A percentile compares a stretch with the other conserved stretches of the same genome.
phyloP scores from a whole-genome alignment of 2,113 vertebrate genomes.

The Picathartes gymnocephalus region DNA sequence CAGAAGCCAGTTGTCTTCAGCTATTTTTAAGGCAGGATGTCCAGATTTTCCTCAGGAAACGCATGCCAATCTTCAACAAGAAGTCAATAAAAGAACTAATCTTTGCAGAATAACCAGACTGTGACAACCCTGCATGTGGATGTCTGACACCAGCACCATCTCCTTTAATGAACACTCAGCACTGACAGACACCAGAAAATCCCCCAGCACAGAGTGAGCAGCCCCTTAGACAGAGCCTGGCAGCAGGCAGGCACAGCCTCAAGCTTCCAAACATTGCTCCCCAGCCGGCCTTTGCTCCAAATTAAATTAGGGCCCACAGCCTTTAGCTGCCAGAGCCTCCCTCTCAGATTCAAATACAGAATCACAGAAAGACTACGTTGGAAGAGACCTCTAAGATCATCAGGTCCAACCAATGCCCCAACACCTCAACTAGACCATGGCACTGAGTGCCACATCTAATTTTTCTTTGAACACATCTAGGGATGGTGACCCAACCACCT shows the following conservation, averaged over 20 bases:
- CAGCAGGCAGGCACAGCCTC: background rate
- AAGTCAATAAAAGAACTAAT: constrained; percentile 22
- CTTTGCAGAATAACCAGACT: constrained; percentile 37
- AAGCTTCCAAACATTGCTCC: background rate
- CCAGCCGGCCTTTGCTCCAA: background rate
- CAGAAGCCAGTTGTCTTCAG: constrained; percentile 26
- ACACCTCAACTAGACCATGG: too few species aligned
- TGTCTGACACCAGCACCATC: constrained; percentile 22
- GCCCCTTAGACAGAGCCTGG: background rate
- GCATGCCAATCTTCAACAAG: constrained; percentile 37
- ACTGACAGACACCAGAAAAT: constrained; percentile 8
- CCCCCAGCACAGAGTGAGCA: background rate
- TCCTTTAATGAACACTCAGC: background rate
- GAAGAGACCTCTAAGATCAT: too few species aligned
- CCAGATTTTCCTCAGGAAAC: constrained; percentile 54
- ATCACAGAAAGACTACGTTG: too few species aligned
- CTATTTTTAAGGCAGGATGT: constrained; percentile 51
- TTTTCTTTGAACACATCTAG: too few species aligned
- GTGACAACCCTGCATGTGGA: constrained; percentile 3
- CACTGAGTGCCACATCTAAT: too few species aligned
- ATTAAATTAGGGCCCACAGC: background rate
- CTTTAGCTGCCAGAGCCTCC: background rate
- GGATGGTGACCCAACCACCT: too few species aligned
- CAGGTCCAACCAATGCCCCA: too few species aligned
- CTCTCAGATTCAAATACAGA: background rate